Base-by-base conservation (phyloP, 2,888 invertebrate species). In the Agrilus biguttatus region DNA sequence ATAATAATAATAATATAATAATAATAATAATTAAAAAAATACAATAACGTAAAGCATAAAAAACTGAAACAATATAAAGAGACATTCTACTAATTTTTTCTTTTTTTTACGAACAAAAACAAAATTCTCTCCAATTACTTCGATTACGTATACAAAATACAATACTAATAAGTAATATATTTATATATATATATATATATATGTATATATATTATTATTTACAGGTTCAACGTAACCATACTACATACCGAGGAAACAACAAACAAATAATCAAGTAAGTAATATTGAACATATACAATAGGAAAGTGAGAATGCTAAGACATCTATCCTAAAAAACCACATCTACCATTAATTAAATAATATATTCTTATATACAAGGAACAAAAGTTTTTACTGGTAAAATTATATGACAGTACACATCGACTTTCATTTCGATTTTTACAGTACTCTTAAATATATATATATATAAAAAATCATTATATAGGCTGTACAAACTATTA, bases 281-380 rank as follows among this genome's bases (percentile, higher is more conserved):
- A 41, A 45, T 50, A 50, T 42, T 48, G 44, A 52, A 51, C 49
- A 51, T 49, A 45, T 55, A 48, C 51, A 45, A 21, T 40, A 19
- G 40, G 32, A 43, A 36, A 39, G 39, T 28, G 37, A 41, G 44
- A 49, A 49, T 51, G 51, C 49, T 49, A 50, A 44, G 45, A 45
- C 37, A 45, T 45, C 45, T 43, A 46, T 37, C 37, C 35, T 43
- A 39, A 40, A 48, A 39, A 34, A 37, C 40, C 35, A 43, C 45
- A 41, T 37, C 43, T 46, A 46, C 35, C 33, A 51, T 46, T 50
- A 49, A 51, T 46, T 50, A 49, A 51, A 52, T 50, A 51, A 48
- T 47, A 49, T 56, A 55, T 56, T 55, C 51, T 51, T 62, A 62
- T 63, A 55, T 63, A 65, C 62, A 63, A 65, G 64, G 65, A 65